These are phyloP conservation scores for Macaria liturata DNA, from an alignment of 2,888 invertebrate species.

Conservation along the genomic window DNA sequence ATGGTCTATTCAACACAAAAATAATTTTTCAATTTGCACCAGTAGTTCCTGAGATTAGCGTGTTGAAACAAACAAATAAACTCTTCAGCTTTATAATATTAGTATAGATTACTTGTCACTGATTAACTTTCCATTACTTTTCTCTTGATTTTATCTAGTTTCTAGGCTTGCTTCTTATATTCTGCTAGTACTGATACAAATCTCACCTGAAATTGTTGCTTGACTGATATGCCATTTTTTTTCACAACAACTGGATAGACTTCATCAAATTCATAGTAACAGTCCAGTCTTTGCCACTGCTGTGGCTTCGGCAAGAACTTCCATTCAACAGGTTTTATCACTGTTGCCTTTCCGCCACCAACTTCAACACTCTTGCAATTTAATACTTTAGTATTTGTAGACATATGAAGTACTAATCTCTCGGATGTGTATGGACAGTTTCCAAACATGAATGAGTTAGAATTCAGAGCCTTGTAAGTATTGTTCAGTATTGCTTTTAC, in stretches of 20 bases:
- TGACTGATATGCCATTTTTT: slow-evolving; percentile 85
- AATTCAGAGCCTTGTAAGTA: slow-evolving; percentile 80
- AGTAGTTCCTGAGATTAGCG: too few species aligned
- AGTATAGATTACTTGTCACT: too few species aligned
- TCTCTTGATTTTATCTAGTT: too few species aligned
- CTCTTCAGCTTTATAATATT: too few species aligned
- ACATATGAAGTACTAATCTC: slow-evolving; percentile 86
- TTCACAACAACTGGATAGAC: slow-evolving; percentile 87
- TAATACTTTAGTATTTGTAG: slow-evolving; percentile 76
- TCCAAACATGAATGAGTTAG: slow-evolving; percentile 84
- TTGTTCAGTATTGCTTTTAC: slow-evolving; percentile 82
- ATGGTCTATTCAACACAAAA: too few species aligned
- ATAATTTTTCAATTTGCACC: too few species aligned
- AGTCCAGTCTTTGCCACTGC: slow-evolving; percentile 90
- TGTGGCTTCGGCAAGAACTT: slow-evolving; percentile 88
- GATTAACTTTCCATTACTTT: too few species aligned
- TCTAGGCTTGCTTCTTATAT: too few species aligned
- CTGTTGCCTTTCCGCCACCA: slow-evolving; percentile 61
- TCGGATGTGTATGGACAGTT: slow-evolving; percentile 81
- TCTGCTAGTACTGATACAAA: not conserved
- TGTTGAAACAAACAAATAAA: too few species aligned
- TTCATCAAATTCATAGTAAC: slow-evolving; percentile 89
- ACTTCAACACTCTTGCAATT: slow-evolving; percentile 87
- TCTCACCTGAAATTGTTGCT: slow-evolving; percentile 86
- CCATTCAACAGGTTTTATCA: slow-evolving; percentile 88